Evolutionary conservation across 1,140 invertebrate genomes (phyloP).

Genomic region (Drosophila truncata): DNA sequence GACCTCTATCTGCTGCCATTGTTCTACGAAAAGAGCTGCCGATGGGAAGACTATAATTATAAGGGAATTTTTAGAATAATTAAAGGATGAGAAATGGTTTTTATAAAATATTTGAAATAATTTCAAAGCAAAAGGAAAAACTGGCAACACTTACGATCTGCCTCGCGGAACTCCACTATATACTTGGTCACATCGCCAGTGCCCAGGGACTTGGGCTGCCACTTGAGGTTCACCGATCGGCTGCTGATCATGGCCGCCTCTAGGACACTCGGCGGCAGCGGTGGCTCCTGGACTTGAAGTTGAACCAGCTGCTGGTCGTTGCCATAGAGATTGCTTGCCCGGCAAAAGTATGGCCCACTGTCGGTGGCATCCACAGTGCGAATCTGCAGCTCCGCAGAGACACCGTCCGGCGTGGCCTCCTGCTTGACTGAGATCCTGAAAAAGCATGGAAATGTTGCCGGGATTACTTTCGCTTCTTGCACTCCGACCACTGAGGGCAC

Average conservation of each 20-base stretch:
- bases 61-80: background rate
- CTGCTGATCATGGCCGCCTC: slow-evolving; percentile 90
- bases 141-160: slow-evolving; percentile 86
- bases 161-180: slow-evolving; percentile 90
- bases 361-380: slow-evolving; percentile 90
- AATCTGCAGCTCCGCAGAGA: slow-evolving; percentile 91
- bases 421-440: slow-evolving; percentile 89
- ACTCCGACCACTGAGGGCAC: slow-evolving; percentile 13
- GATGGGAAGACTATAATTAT: background rate
- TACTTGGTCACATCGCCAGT: slow-evolving; percentile 91
- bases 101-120: background rate
- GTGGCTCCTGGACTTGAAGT: slow-evolving; percentile 93
- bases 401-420: slow-evolving; percentile 89
- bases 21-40: slow-evolving; percentile 83
- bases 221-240: slow-evolving; percentile 90
- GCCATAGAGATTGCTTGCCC: slow-evolving; percentile 93
- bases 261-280: slow-evolving; percentile 89
- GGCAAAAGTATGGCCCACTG: slow-evolving; percentile 93
- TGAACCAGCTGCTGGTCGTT: slow-evolving; percentile 93
- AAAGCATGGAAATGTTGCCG: slow-evolving; percentile 2
- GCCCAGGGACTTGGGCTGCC: slow-evolving; percentile 90
- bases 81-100: background rate
- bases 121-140: background rate
- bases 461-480: slow-evolving; percentile 9
- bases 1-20: slow-evolving; percentile 90